phyloP scores from a whole-genome alignment of 2,113 vertebrate genomes.

The Xiphorhynchus elegans region DNA sequence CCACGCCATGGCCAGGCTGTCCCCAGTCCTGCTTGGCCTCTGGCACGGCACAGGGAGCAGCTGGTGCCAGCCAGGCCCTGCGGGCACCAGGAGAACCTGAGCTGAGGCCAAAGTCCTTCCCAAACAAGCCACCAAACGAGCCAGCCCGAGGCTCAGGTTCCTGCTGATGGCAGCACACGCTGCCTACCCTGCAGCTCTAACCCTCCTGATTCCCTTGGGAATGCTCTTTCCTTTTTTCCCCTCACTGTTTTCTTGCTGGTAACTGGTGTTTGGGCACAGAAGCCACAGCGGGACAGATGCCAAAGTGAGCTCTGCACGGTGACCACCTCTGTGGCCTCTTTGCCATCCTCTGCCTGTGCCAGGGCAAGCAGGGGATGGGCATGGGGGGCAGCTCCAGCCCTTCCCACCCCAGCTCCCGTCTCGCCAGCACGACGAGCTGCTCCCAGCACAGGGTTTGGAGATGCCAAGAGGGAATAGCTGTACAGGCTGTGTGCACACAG shows the following conservation, averaged over 20 bases:
- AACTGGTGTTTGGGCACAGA: rapidly evolving
- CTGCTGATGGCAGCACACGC: not conserved
- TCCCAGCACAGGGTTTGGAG: rapidly evolving
- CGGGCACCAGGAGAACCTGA: not conserved
- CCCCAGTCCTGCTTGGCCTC: no score
- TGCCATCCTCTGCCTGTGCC: rapidly evolving
- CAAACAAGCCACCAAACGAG: not conserved
- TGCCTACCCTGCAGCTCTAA: not conserved
- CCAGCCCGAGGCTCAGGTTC: not conserved
- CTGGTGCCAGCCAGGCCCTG: not conserved
- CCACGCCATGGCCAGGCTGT: not conserved
- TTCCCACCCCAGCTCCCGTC: not conserved
- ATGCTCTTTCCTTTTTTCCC: not conserved
- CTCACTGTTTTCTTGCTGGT: rapidly evolving
- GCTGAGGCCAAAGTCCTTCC: not conserved
- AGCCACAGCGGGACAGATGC: rapidly evolving
- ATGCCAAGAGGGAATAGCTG: not conserved
- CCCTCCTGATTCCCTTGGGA: not conserved
- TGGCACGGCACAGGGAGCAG: no score
- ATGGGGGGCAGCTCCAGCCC: not conserved
- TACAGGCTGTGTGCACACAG: not conserved
- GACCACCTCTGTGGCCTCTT: not conserved
- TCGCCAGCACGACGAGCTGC: rapidly evolving
- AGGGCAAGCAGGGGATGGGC: rapidly evolving
- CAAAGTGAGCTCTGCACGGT: rapidly evolving